Percentiles rank a stretch among this genome's conserved stretches.
Conservation (phyloP, 2,888 invertebrate species). For the Cheilosia scutellata region DNA sequence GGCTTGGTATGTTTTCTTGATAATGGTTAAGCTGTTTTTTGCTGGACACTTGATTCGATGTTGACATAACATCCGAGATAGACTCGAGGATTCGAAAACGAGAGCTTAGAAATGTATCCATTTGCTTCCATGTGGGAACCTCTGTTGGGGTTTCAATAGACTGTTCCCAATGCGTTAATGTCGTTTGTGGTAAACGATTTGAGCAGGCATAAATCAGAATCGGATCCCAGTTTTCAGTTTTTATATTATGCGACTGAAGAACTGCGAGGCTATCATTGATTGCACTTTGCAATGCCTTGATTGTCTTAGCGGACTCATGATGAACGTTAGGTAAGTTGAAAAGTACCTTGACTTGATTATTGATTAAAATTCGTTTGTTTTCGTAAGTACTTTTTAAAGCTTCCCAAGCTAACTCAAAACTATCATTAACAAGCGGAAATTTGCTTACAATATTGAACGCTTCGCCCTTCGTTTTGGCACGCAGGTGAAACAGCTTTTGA, state of each 20-base stretch:
- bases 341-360: not conserved
- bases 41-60: too few species aligned
- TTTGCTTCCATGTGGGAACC: not conserved
- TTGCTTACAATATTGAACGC: not conserved
- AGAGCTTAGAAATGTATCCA: not conserved
- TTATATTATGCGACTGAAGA: too few species aligned
- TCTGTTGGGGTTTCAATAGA: not conserved
- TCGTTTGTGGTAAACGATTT: too few species aligned
- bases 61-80: too few species aligned
- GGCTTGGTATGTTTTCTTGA: not conserved
- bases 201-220: too few species aligned
- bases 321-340: not conserved
- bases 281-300: too few species aligned
- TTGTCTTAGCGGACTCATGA: not conserved
- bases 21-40: too few species aligned
- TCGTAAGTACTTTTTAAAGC: not conserved
- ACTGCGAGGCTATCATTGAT: too few species aligned
- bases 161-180: too few species aligned
- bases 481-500: too few species aligned
- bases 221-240: too few species aligned
- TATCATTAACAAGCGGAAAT: not conserved
- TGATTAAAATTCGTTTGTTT: not conserved
- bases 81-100: not conserved
- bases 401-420: not conserved
- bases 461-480: too few species aligned